Evolutionary conservation across 1,140 invertebrate species (phyloP).

Genomic region (Drosophila saltans): DNA sequence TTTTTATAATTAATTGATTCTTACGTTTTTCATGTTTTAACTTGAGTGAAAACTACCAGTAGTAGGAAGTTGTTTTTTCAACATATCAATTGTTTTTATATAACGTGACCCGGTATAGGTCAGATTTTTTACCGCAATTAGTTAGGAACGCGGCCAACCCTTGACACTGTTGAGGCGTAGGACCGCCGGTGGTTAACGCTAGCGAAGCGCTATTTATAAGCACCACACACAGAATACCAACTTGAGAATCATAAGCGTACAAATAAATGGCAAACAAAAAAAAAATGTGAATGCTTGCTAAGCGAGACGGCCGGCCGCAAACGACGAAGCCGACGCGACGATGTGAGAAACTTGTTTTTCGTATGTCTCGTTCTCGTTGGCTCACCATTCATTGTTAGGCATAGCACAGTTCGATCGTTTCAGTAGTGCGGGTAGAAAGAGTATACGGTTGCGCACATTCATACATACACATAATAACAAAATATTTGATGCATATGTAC

Average conservation of each 20-base stretch:
- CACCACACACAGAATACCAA: conserved; percentile 11
- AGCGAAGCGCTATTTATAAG: conserved; percentile 19
- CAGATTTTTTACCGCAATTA: conserved; percentile 33
- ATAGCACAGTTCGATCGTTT: too few species aligned
- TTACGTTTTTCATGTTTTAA: too few species aligned
- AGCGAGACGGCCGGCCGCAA: background rate
- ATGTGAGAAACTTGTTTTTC: background rate
- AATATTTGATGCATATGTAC: too few species aligned
- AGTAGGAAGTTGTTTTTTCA: too few species aligned
- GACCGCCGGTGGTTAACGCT: conserved; percentile 16
- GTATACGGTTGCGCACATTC: too few species aligned
- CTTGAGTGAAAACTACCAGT: too few species aligned
- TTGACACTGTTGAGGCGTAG: conserved; percentile 31
- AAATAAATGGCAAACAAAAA: background rate
- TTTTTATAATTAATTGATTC: too few species aligned
- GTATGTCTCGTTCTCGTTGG: background rate
- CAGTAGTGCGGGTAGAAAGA: too few species aligned
- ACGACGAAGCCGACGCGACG: background rate
- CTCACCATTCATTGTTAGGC: background rate
- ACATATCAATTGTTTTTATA: too few species aligned
- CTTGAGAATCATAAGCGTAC: conserved; percentile 37
- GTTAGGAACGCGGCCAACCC: conserved; percentile 38
- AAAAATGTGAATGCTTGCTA: background rate
- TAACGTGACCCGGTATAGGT: too few species aligned
- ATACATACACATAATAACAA: too few species aligned